These are phyloP conservation scores for Neotoma lepida DNA, from an alignment of 2,113 vertebrate genomes.

Conservation along the genomic window DNA sequence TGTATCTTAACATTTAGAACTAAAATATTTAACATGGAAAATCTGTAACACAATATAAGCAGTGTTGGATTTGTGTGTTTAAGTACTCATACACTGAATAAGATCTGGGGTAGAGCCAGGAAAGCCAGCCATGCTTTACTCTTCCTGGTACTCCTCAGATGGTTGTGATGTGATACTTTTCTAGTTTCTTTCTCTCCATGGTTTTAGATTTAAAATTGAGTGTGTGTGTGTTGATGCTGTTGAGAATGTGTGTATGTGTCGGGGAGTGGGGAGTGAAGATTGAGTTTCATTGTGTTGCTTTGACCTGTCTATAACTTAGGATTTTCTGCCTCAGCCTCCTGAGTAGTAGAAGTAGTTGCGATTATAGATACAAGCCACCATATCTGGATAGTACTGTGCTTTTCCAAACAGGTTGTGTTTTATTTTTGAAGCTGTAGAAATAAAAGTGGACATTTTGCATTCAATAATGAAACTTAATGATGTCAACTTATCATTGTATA, in stretches of 20 bases:
- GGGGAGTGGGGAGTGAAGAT: not conserved
- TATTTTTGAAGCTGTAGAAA: not conserved
- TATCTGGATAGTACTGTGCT: not conserved
- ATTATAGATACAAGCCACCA: not conserved
- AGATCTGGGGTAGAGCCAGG: not conserved
- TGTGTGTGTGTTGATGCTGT: not conserved
- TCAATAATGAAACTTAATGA: not conserved
- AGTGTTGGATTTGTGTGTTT: not conserved
- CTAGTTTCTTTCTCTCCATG: not conserved
- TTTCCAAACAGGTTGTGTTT: not conserved
- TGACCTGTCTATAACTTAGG: not conserved
- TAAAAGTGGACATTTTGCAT: not conserved
- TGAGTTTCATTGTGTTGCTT: not conserved
- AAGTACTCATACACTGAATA: not conserved
- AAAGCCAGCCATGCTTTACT: not conserved
- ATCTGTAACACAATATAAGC: not conserved
- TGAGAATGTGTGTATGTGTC: not conserved
- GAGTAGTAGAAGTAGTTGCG: no score
- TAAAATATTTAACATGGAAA: slow-evolving; percentile 20
- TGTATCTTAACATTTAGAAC: not conserved
- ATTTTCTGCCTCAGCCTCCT: not conserved
- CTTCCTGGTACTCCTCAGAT: not conserved
- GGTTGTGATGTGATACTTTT: not conserved
- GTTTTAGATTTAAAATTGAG: slow-evolving; percentile 15
- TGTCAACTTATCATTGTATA: not conserved